Evolutionary conservation across 2,888 invertebrate species (phyloP), one percentile per base, ranked within the genome.

Genomic region (Tromatobia lineatoria): DNA sequence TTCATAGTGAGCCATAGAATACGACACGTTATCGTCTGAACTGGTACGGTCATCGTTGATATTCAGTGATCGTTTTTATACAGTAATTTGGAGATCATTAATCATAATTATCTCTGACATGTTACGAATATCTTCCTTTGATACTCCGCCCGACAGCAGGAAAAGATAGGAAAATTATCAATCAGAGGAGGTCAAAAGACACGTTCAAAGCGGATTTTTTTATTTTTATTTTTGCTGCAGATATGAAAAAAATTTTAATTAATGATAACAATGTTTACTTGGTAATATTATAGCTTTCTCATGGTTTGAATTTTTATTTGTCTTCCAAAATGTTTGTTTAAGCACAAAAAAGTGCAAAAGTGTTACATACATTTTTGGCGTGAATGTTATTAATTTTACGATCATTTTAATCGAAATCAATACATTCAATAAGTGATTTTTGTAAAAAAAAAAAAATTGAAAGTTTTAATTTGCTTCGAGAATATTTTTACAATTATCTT

Each of bases 71-170:
- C 75, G 50, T 25, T 6, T 52, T 8, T 45, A 3, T 34, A 6
- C 42, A 25, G 45, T 8, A 70, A 57, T 84, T 47, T 52, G 20
- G 34, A 18, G 45, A 2, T 47, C 38, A 54, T 80, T 80, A 29
- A 67, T 84, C 74, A 70, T 38, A 54, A 84, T 80, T 74, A 74
- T 70, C 73, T 52, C 45, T 45, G 66, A 67, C 77, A 34, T 47
- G 8, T 64, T 67, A 52, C n/a, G 25, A 79, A 59, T 69, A 34
- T 78, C 67, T 66, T 45, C 15, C 67, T 42, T 52, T n/a, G 23
- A 11, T 25, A 11, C 25, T 45, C 20, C 34, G 25, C 70, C 10
- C 67, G 54, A 57, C 23, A 25, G 54, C 25, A 11, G 20, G 7
- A 67, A 76, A 67, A 76, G 47, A 67, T 52, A 15, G 34, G 54